A percentile compares a stretch with the other conserved stretches of the same genome.
Evolutionary conservation across 2,888 invertebrate species (phyloP).

Genomic region (Myathropa florea): DNA sequence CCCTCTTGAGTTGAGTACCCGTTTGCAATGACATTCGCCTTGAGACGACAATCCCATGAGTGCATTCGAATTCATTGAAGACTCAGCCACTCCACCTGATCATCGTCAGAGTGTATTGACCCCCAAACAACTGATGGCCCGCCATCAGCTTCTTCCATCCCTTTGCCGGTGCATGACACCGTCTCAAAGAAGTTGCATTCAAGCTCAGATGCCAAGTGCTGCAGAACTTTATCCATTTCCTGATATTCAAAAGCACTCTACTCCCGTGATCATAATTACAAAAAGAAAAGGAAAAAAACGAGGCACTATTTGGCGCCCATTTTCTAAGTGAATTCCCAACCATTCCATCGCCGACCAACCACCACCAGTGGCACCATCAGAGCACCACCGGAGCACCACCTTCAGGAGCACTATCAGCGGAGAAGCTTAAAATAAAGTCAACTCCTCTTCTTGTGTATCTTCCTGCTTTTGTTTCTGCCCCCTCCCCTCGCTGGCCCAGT

Average conservation of each 20-base stretch:
- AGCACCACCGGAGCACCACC: too few species aligned
- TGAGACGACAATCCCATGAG: too few species aligned
- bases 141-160: neutral
- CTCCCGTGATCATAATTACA: slow-evolving; percentile 57
- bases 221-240: slow-evolving; percentile 33
- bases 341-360: neutral
- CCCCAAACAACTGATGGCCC: neutral
- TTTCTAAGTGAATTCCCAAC: slow-evolving; percentile 41
- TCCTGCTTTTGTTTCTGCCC: neutral
- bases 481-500: neutral
- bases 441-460: slow-evolving; percentile 35
- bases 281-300: slow-evolving; percentile 17
- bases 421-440: slow-evolving; percentile 57
- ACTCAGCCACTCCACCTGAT: too few species aligned
- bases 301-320: slow-evolving; percentile 43
- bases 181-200: neutral
- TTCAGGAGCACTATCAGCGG: slow-evolving; percentile 36
- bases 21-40: too few species aligned
- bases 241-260: slow-evolving; percentile 52
- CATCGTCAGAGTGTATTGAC: neutral
- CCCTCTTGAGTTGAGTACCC: too few species aligned
- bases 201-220: slow-evolving; percentile 27
- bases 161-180: neutral
- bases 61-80: too few species aligned
- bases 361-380: neutral